Evolutionary conservation across 2,113 vertebrate species (phyloP), one percentile per base, ranked within the genome.

Genomic region (Phylloscopus trochiloides): DNA sequence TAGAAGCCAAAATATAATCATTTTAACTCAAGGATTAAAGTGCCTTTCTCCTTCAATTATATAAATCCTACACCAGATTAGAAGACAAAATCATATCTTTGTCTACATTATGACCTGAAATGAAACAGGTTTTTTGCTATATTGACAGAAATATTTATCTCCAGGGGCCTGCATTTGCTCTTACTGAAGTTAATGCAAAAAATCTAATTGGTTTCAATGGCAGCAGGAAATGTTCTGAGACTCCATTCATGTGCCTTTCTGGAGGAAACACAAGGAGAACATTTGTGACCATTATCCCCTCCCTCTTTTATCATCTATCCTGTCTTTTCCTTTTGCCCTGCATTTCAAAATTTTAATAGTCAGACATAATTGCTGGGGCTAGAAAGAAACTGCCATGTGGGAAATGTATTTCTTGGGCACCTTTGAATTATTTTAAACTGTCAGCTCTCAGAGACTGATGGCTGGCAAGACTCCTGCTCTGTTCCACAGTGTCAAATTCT

Each of bases 81-180:
- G 61, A 88, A 91, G 87, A 95, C 58, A 77, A 71, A 86, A 82
- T 78, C 63, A 36, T 87, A 67, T 87, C 52, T 71, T 65, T 92
- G 66, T 91, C 92, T 94, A 61, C 73, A 87, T 81, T 95, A 94
- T 7, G 52, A 74, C 54, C 77, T 86, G 83, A 94, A 97, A 95
- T 67, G 47, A 94, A 95, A 94, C 79, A 77, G 72, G 25, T 94
- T 95, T 91, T 91, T 72, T 81, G 57, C 91, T 65, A 74, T 89
- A 95, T 90, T 96, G 96, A 95, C 95, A 97, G 93, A 95, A 94
- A 85, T 92, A 86, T 94, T 91, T 58, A 88, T 96, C 81, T 94
- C 84, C 47, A 86, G 74, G 18, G 92, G 78, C 43, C 96, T 97
- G 93, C 84, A 86, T 82, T 93, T 94, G 90, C 93, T 97, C 81